A percentile compares a stretch with the other conserved stretches of the same genome.
Evolutionary conservation across 2,888 invertebrate genomes (phyloP).

Genomic region (Acheta domesticus): DNA sequence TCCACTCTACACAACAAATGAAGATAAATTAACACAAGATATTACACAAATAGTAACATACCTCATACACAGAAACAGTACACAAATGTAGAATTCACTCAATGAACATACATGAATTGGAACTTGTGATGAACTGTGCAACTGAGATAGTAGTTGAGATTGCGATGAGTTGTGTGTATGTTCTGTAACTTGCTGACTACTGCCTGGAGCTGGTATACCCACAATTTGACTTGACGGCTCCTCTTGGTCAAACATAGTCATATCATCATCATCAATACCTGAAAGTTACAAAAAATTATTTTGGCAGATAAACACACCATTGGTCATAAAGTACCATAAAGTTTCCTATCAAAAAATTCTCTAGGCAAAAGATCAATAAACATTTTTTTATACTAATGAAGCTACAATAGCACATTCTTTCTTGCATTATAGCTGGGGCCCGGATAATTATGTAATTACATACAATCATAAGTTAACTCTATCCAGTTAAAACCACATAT

Average conservation of each 20-base stretch:
- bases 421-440: too few relatives aligned
- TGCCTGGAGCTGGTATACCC: constrained; percentile 20
- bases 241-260: constrained; percentile 44
- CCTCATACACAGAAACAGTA: neutral
- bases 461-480: too few relatives aligned
- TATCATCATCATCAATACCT: constrained; percentile 62
- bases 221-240: constrained; percentile 30
- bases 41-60: neutral
- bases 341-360: too few relatives aligned
- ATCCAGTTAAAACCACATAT: too few relatives aligned
- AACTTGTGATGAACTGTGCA: constrained; percentile 39
- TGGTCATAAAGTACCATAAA: neutral
- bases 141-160: constrained; percentile 46
- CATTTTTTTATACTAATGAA: too few relatives aligned
- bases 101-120: constrained; percentile 36
- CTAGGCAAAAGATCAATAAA: too few relatives aligned
- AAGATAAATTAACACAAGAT: neutral
- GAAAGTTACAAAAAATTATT: constrained; percentile 28
- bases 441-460: too few relatives aligned
- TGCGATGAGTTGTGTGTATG: constrained; percentile 25
- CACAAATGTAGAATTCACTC: neutral
- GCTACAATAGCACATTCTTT: too few relatives aligned
- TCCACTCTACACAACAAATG: constrained; percentile 20
- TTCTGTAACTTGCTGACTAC: constrained; percentile 33
- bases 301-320: neutral